A percentile compares a stretch with the other conserved stretches of the same genome.
These are phyloP conservation scores for Epinephelus lanceolatus DNA, from an alignment of 2,113 vertebrate genomes.

Conservation along the genomic window DNA sequence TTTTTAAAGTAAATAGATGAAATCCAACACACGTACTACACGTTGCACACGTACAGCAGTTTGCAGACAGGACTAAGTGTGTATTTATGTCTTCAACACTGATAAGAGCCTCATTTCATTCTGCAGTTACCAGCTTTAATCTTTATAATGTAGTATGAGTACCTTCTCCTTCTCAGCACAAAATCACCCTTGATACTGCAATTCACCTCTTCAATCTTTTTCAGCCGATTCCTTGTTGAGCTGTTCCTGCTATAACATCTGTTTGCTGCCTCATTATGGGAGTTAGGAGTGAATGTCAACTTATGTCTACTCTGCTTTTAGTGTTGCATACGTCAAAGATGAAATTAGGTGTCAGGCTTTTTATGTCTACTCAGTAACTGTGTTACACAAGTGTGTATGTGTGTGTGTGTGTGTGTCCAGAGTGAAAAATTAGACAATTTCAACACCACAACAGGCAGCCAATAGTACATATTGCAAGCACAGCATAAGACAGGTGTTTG, in stretches of 20 bases:
- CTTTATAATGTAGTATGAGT: slow-evolving; percentile 17
- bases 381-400: background rate
- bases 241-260: slow-evolving; percentile 18
- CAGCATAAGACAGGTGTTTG: slow-evolving; percentile 12
- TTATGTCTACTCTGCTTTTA: slow-evolving; percentile 24
- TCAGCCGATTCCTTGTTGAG: background rate
- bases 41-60: background rate
- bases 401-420: background rate
- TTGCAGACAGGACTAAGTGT: background rate
- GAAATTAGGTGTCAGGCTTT: slow-evolving; percentile 19
- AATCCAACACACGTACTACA: slow-evolving; percentile 10
- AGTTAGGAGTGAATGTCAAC: slow-evolving; percentile 22
- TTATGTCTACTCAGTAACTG: slow-evolving; percentile 8
- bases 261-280: slow-evolving; percentile 23
- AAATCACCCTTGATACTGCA: slow-evolving; percentile 6
- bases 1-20: background rate
- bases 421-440: slow-evolving; percentile 21
- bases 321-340: slow-evolving; percentile 30
- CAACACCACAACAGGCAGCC: background rate
- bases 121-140: slow-evolving; percentile 10
- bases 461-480: background rate
- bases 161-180: background rate
- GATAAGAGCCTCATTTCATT: slow-evolving; percentile 7
- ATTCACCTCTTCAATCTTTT: slow-evolving; percentile 19
- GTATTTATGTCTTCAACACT: background rate